These are phyloP conservation scores for Smutsia gigantea DNA, from an alignment of 2,797 vertebrate species.

Conservation along the genomic window DNA sequence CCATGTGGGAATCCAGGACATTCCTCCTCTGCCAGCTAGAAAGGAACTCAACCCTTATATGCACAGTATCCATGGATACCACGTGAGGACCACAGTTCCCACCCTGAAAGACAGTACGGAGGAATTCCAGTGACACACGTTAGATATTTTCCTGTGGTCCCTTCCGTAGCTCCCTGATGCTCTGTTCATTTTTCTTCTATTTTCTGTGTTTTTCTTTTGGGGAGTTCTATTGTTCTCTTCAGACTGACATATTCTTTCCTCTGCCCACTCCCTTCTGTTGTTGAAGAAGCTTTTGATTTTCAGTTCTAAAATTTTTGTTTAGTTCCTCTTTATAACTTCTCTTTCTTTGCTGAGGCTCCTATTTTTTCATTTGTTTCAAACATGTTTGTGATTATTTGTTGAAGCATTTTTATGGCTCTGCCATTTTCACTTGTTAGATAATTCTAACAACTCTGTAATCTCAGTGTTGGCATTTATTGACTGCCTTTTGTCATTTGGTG, in stretches of 20 bases:
- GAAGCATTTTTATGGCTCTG: not conserved
- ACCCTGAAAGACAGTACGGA: not conserved
- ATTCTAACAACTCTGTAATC: not conserved
- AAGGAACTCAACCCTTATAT: not conserved
- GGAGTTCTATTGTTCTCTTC: not conserved
- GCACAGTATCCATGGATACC: accelerated
- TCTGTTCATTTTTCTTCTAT: no score
- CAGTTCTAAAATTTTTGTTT: not conserved
- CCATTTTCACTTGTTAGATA: not conserved
- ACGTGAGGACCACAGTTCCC: accelerated
- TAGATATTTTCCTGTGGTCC: not conserved
- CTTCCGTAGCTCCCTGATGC: not conserved
- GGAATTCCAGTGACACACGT: not conserved
- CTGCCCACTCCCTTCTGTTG: not conserved
- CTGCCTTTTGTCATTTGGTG: not conserved
- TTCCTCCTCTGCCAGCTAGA: not conserved
- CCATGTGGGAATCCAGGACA: not conserved
- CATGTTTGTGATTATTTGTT: not conserved
- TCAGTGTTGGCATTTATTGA: not conserved
- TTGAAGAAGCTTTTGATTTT: not conserved
- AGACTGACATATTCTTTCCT: not conserved
- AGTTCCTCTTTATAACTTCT: not conserved
- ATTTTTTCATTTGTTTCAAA: not conserved
- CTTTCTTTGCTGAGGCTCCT: not conserved
- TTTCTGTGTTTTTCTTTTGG: no score